Evolutionary conservation across 2,113 vertebrate genomes (phyloP), one percentile per base, ranked within the genome.

Genomic region (Nipponia nippon): DNA sequence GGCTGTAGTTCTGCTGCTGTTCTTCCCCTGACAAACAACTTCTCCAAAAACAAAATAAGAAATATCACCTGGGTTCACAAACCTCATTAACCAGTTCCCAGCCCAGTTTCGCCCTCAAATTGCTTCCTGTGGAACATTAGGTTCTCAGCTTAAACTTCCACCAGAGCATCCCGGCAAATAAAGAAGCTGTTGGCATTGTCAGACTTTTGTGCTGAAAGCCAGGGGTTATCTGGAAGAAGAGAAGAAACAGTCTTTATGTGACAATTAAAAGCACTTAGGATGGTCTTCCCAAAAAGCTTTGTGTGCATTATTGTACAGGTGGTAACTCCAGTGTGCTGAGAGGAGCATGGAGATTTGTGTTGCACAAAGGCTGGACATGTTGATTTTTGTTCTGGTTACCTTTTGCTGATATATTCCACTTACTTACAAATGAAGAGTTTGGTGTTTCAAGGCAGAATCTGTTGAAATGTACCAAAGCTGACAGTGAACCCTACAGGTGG

Each of bases 11-110:
- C 89, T 98, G 98, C 66, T 94, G 92, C 16, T 98, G 83, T 92
- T 98, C 98, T 13, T 98, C 96, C 22, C 93, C 96, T 2, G 98
- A 98, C 87, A 97, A 98, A 9, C 97, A 98, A 53, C 96, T 98
- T 50, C 49, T 98, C 47, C 52, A 88, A 58, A 96, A 98, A 76
- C 97, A 98, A 36, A 7, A 92, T 44, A 98, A 95, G 84, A 98
- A 98, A 86, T 95, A 96, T 42, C 98, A 98, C 71, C 27, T 91
- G 40, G 67, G 79, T 65, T 91, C 76, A 55, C 46, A 93, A 82
- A 46, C 66, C 67, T 86, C 71, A 52, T 58, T 91, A 73, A 34
- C 29, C 55, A 53, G 17, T 44, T 76, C 27, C 47, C 65, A 83
- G 47, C 11, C 13, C 11, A 26, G 16, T n/a, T 78, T 70, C 83